Evolutionary conservation across 2,888 invertebrate genomes (phyloP).

Genomic region (Incurvaria masculella): DNA sequence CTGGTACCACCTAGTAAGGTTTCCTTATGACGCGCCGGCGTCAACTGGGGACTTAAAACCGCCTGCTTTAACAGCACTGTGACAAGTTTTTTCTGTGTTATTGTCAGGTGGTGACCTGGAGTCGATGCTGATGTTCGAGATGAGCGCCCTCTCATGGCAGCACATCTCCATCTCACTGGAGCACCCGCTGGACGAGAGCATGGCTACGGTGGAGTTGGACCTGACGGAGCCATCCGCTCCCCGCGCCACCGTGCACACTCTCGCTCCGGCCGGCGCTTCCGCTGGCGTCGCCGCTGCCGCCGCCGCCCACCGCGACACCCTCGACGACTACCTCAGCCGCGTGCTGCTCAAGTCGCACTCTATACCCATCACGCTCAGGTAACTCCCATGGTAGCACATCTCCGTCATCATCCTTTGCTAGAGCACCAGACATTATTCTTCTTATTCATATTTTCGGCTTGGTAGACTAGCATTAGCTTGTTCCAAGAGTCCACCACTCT

Average conservation of each 20-base stretch:
- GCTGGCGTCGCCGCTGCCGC: constrained; percentile 71
- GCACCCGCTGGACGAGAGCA: constrained; percentile 88
- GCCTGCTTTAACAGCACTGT: not conserved
- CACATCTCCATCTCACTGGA: constrained; percentile 89
- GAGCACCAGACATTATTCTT: no score
- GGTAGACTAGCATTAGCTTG: no score
- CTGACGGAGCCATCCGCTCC: constrained; percentile 76
- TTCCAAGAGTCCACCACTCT: no score
- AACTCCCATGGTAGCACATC: no score
- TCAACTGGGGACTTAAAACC: not conserved
- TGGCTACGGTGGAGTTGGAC: constrained; percentile 91
- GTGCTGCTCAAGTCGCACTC: constrained; percentile 85
- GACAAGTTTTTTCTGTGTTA: no score
- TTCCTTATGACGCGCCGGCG: not conserved
- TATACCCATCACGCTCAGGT: constrained; percentile 88
- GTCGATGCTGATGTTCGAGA: constrained; percentile 84
- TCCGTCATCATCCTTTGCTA: no score
- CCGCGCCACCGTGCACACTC: constrained; percentile 72
- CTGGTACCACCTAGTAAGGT: not conserved
- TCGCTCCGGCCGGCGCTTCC: constrained; percentile 41
- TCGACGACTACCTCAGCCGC: constrained; percentile 46
- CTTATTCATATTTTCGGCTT: no score
- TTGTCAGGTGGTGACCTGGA: constrained; percentile 59
- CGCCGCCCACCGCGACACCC: constrained; percentile 35
- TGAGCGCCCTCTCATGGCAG: constrained; percentile 85